phyloP scores from a whole-genome alignment of 2,113 vertebrate genomes.

The Mormoops blainvillei region DNA sequence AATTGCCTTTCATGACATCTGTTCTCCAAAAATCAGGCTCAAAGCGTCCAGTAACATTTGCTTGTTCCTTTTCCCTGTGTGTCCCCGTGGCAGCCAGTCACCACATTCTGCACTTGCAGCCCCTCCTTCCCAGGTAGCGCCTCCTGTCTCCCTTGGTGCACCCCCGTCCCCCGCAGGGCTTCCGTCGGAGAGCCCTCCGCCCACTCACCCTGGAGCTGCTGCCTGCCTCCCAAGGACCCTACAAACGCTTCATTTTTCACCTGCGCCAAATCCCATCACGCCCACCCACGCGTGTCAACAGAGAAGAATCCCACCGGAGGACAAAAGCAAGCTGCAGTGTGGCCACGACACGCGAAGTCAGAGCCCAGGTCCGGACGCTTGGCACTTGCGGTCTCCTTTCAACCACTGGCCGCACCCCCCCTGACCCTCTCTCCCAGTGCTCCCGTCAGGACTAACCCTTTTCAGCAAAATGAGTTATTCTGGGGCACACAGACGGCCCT shows the following conservation, averaged over 20 bases:
- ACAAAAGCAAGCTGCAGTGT: too few species aligned
- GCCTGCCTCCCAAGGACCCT: background rate
- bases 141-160: background rate
- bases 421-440: background rate
- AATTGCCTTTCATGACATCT: background rate
- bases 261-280: background rate
- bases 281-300: too few species aligned
- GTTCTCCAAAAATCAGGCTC: background rate
- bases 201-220: background rate
- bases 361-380: background rate
- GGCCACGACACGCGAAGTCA: background rate
- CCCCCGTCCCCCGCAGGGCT: too few species aligned
- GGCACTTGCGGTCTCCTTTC: background rate
- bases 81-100: background rate
- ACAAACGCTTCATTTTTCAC: background rate
- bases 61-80: background rate
- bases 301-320: too few species aligned
- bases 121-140: background rate
- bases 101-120: background rate
- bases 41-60: background rate
- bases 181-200: background rate
- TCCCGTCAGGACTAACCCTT: background rate
- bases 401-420: background rate
- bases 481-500: background rate
- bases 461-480: background rate